phyloP scores from a whole-genome alignment of 2,797 vertebrate genomes.

The Artibeus lituratus region DNA sequence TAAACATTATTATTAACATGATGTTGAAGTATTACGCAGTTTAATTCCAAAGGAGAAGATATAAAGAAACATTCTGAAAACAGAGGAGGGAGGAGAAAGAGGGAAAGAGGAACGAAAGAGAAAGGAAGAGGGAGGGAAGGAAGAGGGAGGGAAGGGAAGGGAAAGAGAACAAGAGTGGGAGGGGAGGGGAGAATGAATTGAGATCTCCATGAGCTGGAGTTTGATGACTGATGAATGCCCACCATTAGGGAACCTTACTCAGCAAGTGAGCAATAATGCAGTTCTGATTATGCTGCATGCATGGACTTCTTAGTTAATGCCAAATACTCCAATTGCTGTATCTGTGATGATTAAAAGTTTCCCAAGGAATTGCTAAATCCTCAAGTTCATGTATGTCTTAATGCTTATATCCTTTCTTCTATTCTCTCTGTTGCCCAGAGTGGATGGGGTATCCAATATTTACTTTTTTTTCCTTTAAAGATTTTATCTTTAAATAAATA shows the following conservation, averaged over 20 bases:
- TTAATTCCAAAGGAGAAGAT: not conserved
- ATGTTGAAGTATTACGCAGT: not conserved
- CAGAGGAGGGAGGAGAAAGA: not conserved
- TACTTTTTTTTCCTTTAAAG: too few species aligned
- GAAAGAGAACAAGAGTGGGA: too few species aligned
- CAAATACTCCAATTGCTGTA: not conserved
- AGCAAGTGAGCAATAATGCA: constrained; percentile 18
- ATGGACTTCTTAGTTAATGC: constrained; percentile 6
- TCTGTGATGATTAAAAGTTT: not conserved
- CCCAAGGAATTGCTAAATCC: not conserved
- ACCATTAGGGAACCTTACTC: not conserved
- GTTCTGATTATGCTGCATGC: not conserved
- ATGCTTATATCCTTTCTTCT: not conserved
- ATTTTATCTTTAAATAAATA: too few species aligned
- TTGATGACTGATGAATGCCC: not conserved
- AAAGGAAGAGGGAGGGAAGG: too few species aligned
- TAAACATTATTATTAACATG: not conserved
- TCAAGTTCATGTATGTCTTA: not conserved
- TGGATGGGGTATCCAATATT: not conserved
- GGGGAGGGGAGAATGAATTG: not conserved
- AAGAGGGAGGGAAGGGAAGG: too few species aligned
- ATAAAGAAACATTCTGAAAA: not conserved
- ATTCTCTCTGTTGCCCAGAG: not conserved
- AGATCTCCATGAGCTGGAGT: not conserved
- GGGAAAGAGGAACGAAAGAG: not conserved